Conservation (phyloP, 2,888 invertebrate genomes). For the Vesta saturnalis region DNA sequence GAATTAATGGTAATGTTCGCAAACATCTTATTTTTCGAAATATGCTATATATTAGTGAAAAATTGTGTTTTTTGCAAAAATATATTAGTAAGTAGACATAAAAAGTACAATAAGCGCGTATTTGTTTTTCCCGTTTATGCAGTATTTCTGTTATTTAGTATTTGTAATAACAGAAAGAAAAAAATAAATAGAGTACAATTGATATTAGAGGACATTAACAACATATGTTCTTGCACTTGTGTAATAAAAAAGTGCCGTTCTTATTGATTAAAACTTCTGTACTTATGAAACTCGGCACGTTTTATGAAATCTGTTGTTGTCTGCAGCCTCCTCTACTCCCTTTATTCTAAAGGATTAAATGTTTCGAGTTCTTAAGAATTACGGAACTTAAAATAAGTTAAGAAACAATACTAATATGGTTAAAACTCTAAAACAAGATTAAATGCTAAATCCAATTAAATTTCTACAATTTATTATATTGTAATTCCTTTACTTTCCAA, state of each 20-base stretch:
- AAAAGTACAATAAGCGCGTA: no score
- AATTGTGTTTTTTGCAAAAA: no score
- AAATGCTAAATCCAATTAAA: neutral
- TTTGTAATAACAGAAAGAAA: neutral
- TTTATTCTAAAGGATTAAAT: conserved; percentile 7
- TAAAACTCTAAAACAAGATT: neutral
- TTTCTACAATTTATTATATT: neutral
- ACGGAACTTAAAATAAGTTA: conserved; percentile 1
- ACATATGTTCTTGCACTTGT: conserved; percentile 8
- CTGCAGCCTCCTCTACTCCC: neutral
- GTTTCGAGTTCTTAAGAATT: conserved; percentile 4
- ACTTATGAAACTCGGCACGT: conserved; percentile 6
- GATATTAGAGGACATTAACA: conserved; percentile 3
- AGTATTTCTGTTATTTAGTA: no score
- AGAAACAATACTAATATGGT: neutral
- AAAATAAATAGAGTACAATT: neutral
- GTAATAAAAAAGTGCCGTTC: conserved; percentile 7
- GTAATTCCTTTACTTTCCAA: neutral
- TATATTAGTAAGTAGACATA: no score
- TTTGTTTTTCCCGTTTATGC: no score
- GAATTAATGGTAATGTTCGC: neutral
- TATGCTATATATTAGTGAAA: no score
- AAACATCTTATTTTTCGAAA: neutral
- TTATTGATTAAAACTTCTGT: conserved; percentile 13
- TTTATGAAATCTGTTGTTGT: conserved; percentile 10